Base-by-base conservation (phyloP, 2,888 invertebrate species). In the Stratiomys singularior region DNA sequence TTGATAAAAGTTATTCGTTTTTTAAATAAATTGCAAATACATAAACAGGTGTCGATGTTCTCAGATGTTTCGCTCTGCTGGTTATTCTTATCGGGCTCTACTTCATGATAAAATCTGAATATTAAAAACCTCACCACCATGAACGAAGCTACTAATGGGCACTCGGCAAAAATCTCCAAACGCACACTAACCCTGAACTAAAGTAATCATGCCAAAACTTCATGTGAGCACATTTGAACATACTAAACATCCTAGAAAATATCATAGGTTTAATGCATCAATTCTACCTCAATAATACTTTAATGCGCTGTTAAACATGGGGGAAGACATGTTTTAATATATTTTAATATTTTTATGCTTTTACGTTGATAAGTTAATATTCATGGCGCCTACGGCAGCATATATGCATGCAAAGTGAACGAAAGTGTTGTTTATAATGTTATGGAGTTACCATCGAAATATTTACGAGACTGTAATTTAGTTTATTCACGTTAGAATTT, bases 161-260 rank as follows among this genome's bases (percentile, higher is more conserved):
- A n/a, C n/a, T n/a, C n/a, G n/a, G n/a, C n/a, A n/a, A 52, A 52
- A 52, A 52, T 4, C 52, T 52, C 18, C 4, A 52, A 4, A 52
- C 4, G 4, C 15, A 18, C 4, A 9, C 23, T 25, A 25, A 60
- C 58, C 58, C 4, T 60, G 58, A 60, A 60, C 58, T 60, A 18
- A 18, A 21, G 2, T 60, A 60, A 60, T 60, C 58, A 13, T 60
- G 13, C 58, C 58, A 21, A 60, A 60, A 60, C 58, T 23, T 60
- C 23, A 23, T 21, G 21, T 21, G 5, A 60, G 11, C 58, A 60
- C 25, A 4, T 52, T 52, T 52, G 18, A 52, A 5, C 52, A 13
- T 13, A 52, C 4, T 15, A n/a, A 3, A 52, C 4, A 15, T 52
- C 15, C 15, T 15, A 52, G 18, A 5, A 52, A 52, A 4, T 13